Conservation (phyloP, 2,888 invertebrate genomes). For the Cataglyphis rosenhaueri region DNA sequence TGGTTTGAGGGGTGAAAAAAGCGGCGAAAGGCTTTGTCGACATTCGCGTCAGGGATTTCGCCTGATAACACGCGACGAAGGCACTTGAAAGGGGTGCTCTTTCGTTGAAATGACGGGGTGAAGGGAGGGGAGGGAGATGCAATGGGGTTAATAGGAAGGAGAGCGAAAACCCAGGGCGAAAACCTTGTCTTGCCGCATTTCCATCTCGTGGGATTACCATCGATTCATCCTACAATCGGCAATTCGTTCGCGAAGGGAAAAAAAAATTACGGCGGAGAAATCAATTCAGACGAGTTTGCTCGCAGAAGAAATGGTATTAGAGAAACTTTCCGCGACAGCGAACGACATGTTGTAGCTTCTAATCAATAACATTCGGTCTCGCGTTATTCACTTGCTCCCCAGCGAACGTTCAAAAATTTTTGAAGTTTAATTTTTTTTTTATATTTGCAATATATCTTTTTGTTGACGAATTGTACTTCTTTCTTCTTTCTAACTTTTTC, state of each 20-base stretch:
- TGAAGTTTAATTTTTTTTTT: neutral
- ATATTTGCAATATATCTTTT: neutral
- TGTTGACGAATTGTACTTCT: neutral
- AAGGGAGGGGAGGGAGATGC: neutral
- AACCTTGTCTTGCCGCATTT: conserved; percentile 23
- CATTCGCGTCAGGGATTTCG: conserved; percentile 3
- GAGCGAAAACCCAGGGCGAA: neutral
- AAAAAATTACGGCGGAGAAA: neutral
- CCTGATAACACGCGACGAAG: conserved; percentile 13
- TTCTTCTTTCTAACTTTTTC: neutral
- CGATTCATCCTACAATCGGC: conserved; percentile 29
- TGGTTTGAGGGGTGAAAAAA: neutral
- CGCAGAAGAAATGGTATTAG: conserved; percentile 9
- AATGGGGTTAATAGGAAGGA: conserved; percentile 18
- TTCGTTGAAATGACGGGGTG: neutral
- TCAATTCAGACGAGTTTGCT: neutral
- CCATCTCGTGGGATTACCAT: conserved; percentile 34
- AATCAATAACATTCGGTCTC: conserved; percentile 5
- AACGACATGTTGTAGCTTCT: neutral
- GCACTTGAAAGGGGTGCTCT: neutral
- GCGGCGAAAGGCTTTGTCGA: conserved; percentile 11
- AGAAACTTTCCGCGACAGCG: neutral
- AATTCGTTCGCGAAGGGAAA: neutral
- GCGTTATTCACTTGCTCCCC: neutral
- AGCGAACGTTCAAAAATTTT: neutral